Evolutionary conservation across 2,113 vertebrate species (phyloP), one percentile per base, ranked within the genome.

Genomic region (Falco punctatus): DNA sequence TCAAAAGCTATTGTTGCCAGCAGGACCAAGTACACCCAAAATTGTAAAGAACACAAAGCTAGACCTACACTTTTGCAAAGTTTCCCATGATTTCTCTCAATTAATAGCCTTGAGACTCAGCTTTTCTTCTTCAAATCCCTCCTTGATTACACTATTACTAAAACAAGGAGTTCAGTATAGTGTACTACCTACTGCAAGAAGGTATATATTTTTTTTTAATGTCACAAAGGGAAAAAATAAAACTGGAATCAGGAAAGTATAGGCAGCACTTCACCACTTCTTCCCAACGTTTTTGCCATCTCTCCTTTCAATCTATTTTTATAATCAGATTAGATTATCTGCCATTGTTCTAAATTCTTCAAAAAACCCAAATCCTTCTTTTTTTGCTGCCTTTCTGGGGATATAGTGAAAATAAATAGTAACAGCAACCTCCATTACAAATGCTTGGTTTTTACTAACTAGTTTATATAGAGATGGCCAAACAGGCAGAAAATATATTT

Each of bases 371-470:
- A 62, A 52, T 15, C 18, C 6, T 49, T 54, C 2, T 33, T 42
- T 51, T 46, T 44, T 54, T 64, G 23, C 15, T 66, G 9, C 3
- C 9, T 66, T 84, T 78, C 23, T 90, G 33, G 24, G 8, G 44
- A 49, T 35, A n/a, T 10, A 85, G 14, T 75, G 38, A 64, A 66
- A 88, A 93, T 51, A 35, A n/a, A 28, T 19, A 59, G n/a, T 22
- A 66, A 55, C 12, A 86, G 13, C 11, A 49, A 48, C 2, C 3
- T 1, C 16, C 20, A 11, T 23, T 10, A 58, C 0, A 1, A 74
- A 49, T 52, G 2, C 9, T 74, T 62, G 2, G 0, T 32, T 73
- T 90, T 89, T 40, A 38, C 16, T 28, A 51, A 35, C 19, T 69
- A 51, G 7, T 62, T 73, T 74, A 23, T 13, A 44, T 3, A 64